A percentile compares a stretch with the other conserved stretches of the same genome.
These are phyloP conservation scores for Rallus limicola DNA, from an alignment of 2,113 vertebrate genomes.

Conservation along the genomic window DNA sequence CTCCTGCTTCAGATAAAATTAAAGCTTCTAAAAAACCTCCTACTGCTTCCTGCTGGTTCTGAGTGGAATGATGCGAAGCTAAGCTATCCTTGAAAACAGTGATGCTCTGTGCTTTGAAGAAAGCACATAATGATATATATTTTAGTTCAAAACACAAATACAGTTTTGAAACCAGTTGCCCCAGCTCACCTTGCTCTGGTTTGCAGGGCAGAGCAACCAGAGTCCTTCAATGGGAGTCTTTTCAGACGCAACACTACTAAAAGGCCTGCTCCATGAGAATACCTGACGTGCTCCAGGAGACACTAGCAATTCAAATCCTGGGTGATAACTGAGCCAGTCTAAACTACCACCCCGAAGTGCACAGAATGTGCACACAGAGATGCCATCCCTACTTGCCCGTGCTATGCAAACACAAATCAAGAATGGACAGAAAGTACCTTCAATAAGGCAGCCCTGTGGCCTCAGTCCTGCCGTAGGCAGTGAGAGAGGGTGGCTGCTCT, in stretches of 20 bases:
- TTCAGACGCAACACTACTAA: neutral
- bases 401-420: accelerated
- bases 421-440: neutral
- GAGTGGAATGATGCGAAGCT: neutral
- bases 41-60: neutral
- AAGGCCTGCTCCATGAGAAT: neutral
- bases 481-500: neutral
- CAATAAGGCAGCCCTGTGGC: neutral
- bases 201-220: neutral
- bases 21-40: neutral
- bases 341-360: neutral
- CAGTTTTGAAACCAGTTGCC: neutral
- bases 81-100: neutral
- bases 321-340: neutral
- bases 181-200: neutral
- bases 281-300: neutral
- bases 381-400: neutral
- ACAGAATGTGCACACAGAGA: neutral
- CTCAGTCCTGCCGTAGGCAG: neutral
- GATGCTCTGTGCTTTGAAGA: neutral
- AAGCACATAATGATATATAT: neutral
- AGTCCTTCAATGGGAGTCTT: neutral
- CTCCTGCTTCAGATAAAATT: neutral
- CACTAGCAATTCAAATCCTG: neutral
- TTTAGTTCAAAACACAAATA: neutral